Percentiles rank a stretch among this genome's conserved stretches.
Evolutionary conservation across 2,797 vertebrate genomes (phyloP).

Genomic region (Tapirus indicus): DNA sequence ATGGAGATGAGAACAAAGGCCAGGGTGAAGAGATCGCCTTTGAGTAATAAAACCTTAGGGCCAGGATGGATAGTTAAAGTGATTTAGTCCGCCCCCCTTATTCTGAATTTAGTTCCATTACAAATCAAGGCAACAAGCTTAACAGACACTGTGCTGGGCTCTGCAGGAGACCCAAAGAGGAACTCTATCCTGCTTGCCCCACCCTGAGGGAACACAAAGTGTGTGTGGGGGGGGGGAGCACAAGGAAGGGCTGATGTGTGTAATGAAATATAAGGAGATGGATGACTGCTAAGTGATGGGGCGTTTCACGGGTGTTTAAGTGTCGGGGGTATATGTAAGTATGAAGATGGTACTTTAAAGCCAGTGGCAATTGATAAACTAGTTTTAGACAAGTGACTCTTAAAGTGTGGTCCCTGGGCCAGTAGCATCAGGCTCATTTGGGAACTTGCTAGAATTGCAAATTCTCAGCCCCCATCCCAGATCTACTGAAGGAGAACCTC

Average conservation of each 20-base stretch:
- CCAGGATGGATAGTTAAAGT: not conserved
- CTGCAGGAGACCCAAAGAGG: not conserved
- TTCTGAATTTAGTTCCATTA: slow-evolving; percentile 15
- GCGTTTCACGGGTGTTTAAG: not conserved
- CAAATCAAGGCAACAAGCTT: not conserved
- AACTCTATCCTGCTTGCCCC: not conserved
- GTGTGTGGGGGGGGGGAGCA: not conserved
- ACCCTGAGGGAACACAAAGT: not conserved
- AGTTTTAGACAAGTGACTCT: not conserved
- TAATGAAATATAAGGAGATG: not conserved
- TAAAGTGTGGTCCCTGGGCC: not conserved
- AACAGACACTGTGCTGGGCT: not conserved
- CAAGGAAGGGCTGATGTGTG: not conserved
- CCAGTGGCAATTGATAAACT: not conserved
- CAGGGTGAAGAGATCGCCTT: not conserved
- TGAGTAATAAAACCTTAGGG: not conserved
- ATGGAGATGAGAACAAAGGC: not conserved
- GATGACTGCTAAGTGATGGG: not conserved
- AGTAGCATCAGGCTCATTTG: not conserved
- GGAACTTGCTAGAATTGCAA: not conserved
- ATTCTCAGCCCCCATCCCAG: not conserved
- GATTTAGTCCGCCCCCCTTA: not conserved
- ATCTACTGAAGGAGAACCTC: not conserved
- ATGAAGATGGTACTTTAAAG: not conserved
- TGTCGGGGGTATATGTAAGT: not conserved